Evolutionary conservation across 2,797 vertebrate species (phyloP).

Genomic region (Sternarchorhynchus goeldii): DNA sequence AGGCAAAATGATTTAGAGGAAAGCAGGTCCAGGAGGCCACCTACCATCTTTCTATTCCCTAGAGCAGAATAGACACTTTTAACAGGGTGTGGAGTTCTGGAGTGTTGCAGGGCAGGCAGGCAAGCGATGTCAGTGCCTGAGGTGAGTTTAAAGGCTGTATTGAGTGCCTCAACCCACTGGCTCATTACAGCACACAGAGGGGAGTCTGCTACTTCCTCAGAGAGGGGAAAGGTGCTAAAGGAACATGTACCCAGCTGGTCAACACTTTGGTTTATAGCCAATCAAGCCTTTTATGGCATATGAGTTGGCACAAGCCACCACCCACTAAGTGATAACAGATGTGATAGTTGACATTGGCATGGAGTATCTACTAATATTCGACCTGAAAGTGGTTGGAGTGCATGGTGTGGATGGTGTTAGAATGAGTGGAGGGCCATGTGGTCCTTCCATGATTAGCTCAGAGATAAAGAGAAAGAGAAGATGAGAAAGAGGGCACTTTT

Average conservation of each 20-base stretch:
- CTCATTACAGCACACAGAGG: constrained; percentile 46
- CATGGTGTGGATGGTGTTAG: constrained; percentile 4
- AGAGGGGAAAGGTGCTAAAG: constrained; percentile 26
- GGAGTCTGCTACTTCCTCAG: constrained; percentile 28
- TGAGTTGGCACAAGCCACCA: background rate
- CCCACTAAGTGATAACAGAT: background rate
- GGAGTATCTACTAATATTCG: constrained; percentile 22
- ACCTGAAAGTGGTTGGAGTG: background rate
- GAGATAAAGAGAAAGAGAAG: constrained; percentile 14
- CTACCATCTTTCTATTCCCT: background rate
- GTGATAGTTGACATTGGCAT: constrained; percentile 7
- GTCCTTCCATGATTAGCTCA: constrained; percentile 34
- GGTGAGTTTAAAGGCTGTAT: constrained; percentile 32
- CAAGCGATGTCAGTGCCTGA: constrained; percentile 17
- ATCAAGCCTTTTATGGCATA: background rate
- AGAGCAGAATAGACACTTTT: background rate
- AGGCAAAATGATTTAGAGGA: background rate
- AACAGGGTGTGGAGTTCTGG: background rate
- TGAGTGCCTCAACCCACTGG: constrained; percentile 35
- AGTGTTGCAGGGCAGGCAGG: background rate
- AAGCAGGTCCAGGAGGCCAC: background rate
- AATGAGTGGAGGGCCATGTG: constrained; percentile 35
- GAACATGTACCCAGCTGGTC: constrained; percentile 7
- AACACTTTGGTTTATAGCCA: background rate
- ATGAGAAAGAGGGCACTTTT: background rate